Conservation (phyloP, 2,888 invertebrate species). For the Drosophila tripunctata region DNA sequence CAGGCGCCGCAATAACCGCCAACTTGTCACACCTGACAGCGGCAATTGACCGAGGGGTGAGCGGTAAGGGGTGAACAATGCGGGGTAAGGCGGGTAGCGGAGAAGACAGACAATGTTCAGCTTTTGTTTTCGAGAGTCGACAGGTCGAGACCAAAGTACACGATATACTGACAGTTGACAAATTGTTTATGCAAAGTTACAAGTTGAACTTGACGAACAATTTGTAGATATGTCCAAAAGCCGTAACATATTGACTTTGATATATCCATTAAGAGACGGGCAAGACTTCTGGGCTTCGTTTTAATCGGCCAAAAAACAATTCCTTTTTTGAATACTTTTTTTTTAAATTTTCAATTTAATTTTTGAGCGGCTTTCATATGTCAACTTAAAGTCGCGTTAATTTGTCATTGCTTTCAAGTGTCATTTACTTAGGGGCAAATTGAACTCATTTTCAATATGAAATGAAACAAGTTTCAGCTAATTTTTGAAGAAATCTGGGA, state of each 20-base stretch:
- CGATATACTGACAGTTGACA: constrained; percentile 75
- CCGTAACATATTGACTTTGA: constrained; percentile 33
- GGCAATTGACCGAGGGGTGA: constrained; percentile 47
- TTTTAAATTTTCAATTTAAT: not conserved
- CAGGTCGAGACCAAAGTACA: constrained; percentile 64
- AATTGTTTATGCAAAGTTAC: constrained; percentile 75
- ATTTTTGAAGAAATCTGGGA: not conserved
- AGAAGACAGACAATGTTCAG: constrained; percentile 28
- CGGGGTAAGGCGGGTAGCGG: not conserved
- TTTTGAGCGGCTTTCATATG: constrained; percentile 1
- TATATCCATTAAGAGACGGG: constrained; percentile 13
- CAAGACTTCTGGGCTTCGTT: not conserved
- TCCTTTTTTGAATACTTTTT: constrained; percentile 1
- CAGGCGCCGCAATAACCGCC: constrained; percentile 49
- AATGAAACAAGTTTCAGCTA: not conserved
- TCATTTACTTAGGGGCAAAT: too few species aligned
- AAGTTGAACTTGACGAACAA: constrained; percentile 53
- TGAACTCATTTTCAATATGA: not conserved
- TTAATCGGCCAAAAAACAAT: not conserved
- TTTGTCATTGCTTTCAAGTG: not conserved
- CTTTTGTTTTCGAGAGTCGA: constrained; percentile 65
- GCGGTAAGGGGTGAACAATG: not conserved
- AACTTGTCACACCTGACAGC: constrained; percentile 64
- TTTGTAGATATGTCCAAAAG: constrained; percentile 49
- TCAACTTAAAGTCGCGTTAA: not conserved